These are phyloP conservation scores for Loxodonta africana DNA, from an alignment of 2,113 vertebrate genomes.

Conservation along the genomic window DNA sequence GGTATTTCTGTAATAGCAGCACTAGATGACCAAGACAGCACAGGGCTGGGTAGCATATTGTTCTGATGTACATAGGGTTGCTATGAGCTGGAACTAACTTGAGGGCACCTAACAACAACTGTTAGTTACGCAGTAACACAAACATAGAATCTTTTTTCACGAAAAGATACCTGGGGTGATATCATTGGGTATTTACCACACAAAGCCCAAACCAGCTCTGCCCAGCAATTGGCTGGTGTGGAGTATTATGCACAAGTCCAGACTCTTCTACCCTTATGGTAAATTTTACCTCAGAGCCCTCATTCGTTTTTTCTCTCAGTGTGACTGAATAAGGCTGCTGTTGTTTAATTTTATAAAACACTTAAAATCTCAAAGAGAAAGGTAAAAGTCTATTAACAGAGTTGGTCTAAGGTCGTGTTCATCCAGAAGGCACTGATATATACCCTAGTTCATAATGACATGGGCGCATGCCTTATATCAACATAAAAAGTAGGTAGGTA, in stretches of 20 bases:
- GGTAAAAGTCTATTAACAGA: not conserved
- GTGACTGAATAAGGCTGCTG: not conserved
- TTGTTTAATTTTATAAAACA: not conserved
- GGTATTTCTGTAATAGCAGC: too few relatives aligned
- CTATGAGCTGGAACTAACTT: too few relatives aligned
- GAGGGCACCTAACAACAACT: too few relatives aligned
- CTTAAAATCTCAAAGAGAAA: not conserved
- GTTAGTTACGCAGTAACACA: not conserved
- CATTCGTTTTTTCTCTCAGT: not conserved
- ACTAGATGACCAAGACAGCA: too few relatives aligned
- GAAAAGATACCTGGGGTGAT: not conserved
- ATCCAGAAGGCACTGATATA: not conserved
- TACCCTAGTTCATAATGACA: not conserved
- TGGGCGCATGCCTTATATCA: not conserved
- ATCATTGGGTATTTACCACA: accelerated
- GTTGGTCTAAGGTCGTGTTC: not conserved
- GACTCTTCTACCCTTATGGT: not conserved
- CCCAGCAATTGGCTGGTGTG: not conserved
- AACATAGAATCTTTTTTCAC: not conserved
- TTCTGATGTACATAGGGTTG: too few relatives aligned
- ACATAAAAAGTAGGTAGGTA: not conserved
- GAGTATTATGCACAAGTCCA: not conserved
- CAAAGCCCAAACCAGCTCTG: not conserved
- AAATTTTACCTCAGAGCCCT: not conserved
- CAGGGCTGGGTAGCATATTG: too few relatives aligned